Conservation (phyloP, 2,888 invertebrate species). For the Apoderus coryli region DNA sequence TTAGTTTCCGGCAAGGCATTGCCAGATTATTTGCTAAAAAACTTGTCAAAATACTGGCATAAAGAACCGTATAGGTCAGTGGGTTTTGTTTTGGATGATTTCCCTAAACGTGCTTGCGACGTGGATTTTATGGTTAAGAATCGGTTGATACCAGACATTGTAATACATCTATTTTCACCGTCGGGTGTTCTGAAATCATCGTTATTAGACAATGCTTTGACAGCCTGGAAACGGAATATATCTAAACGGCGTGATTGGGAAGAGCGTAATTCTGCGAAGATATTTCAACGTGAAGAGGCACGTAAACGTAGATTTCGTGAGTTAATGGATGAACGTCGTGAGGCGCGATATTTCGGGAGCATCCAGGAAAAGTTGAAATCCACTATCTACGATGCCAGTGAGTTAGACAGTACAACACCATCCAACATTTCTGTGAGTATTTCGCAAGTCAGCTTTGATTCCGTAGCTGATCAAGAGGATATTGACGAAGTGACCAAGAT, state of each 20-base stretch:
- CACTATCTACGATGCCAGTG: slow-evolving; percentile 15
- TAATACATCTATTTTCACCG: slow-evolving; percentile 36
- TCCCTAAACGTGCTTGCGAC: slow-evolving; percentile 42
- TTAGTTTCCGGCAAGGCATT: slow-evolving; percentile 36
- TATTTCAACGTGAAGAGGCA: slow-evolving; percentile 22
- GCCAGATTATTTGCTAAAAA: slow-evolving; percentile 31
- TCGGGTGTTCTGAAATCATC: slow-evolving; percentile 20
- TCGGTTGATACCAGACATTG: slow-evolving; percentile 38
- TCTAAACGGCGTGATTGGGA: slow-evolving; percentile 25
- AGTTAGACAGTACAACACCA: slow-evolving; percentile 11
- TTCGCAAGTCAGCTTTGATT: slow-evolving; percentile 30
- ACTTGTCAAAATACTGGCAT: slow-evolving; percentile 40
- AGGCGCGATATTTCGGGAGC: slow-evolving; percentile 22
- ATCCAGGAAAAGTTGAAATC: slow-evolving; percentile 11
- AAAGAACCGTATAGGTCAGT: slow-evolving; percentile 33
- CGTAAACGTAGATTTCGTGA: slow-evolving; percentile 21
- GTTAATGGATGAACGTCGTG: slow-evolving; percentile 24
- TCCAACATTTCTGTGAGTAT: too few species aligned
- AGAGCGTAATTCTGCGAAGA: slow-evolving; percentile 15
- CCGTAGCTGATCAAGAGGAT: slow-evolving; percentile 37
- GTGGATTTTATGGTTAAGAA: slow-evolving; percentile 36
- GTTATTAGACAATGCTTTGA: slow-evolving; percentile 18
- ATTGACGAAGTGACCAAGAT: slow-evolving; percentile 32
- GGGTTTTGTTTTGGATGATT: slow-evolving; percentile 47
- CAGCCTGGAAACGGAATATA: slow-evolving; percentile 30